These are phyloP conservation scores for Drosophila infuscata DNA, from an alignment of 2,888 invertebrate species.

Conservation along the genomic window DNA sequence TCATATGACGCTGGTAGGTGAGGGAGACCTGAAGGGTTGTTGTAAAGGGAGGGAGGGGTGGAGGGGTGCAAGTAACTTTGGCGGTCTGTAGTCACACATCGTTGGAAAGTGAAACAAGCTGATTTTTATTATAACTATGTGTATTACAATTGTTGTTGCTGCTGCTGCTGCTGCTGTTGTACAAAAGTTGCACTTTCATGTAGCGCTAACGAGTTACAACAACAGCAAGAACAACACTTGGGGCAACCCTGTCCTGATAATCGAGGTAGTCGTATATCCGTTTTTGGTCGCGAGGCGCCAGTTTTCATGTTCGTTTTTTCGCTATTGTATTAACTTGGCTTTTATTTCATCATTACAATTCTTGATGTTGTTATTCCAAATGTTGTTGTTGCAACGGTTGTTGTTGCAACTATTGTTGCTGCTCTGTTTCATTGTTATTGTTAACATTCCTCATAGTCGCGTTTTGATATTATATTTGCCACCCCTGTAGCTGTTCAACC, in stretches of 20 bases:
- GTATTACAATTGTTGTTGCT: slow-evolving; percentile 64
- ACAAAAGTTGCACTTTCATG: slow-evolving; percentile 78
- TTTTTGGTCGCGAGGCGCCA: too few species aligned
- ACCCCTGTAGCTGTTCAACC: neutral
- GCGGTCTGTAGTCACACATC: slow-evolving; percentile 20
- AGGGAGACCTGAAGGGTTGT: neutral
- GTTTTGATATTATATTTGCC: slow-evolving; percentile 40
- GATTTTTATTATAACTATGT: slow-evolving; percentile 74
- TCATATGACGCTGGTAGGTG: slow-evolving; percentile 22
- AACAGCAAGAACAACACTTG: slow-evolving; percentile 20
- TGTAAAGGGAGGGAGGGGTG: neutral
- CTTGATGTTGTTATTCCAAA: slow-evolving; percentile 27
- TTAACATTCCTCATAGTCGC: slow-evolving; percentile 68
- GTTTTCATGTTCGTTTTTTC: slow-evolving; percentile 69
- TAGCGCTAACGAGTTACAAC: slow-evolving; percentile 64
- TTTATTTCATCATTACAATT: slow-evolving; percentile 79
- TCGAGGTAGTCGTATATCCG: slow-evolving; percentile 72
- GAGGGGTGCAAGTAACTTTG: slow-evolving; percentile 28
- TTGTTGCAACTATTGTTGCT: neutral
- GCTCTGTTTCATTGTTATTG: slow-evolving; percentile 68
- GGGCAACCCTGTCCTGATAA: slow-evolving; percentile 52
- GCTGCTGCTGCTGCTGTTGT: slow-evolving; percentile 43
- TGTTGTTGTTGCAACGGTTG: neutral
- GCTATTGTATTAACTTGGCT: slow-evolving; percentile 78
- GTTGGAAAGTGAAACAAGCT: slow-evolving; percentile 66